phyloP scores from a whole-genome alignment of 2,888 invertebrate genomes.

The Drosophila pseudotalamancana region DNA sequence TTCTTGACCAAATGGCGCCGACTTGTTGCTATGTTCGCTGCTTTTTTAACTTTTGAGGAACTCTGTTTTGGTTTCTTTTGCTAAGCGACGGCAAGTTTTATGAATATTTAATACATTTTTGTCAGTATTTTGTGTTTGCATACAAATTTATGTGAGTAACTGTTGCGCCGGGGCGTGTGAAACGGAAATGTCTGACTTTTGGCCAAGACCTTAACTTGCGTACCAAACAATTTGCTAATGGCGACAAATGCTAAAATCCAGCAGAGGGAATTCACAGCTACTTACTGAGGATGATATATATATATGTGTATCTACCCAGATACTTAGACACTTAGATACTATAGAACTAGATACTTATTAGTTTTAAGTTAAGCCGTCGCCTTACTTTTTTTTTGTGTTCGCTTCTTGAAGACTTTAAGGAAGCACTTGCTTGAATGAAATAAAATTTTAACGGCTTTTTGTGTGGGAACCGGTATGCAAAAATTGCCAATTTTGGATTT shows the following conservation, averaged over 20 bases:
- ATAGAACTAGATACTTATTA: conserved; percentile 5
- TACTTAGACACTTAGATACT: conserved; percentile 10
- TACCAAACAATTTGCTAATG: conserved; percentile 28
- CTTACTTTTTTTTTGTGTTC: conserved; percentile 8
- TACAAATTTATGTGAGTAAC: conserved; percentile 41
- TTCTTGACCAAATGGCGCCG: conserved; percentile 56
- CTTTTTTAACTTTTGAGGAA: conserved; percentile 1
- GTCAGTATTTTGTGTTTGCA: conserved; percentile 48
- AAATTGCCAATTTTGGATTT: conserved; percentile 26
- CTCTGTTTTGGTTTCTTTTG: conserved; percentile 31
- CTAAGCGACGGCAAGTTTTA: conserved; percentile 37
- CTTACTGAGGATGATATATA: no score
- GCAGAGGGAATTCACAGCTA: not conserved
- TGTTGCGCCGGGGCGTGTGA: conserved; percentile 42
- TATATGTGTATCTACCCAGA: not conserved
- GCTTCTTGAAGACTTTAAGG: conserved; percentile 7
- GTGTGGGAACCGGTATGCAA: conserved; percentile 49
- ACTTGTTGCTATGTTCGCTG: conserved; percentile 72
- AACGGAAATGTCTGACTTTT: conserved; percentile 58
- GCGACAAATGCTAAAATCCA: not conserved
- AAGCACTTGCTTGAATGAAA: conserved; percentile 8
- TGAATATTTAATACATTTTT: conserved; percentile 68
- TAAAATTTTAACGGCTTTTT: conserved; percentile 34
- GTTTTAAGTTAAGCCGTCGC: not conserved
- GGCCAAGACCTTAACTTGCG: conserved; percentile 38